Percentiles rank a stretch among this genome's conserved stretches.
These are phyloP conservation scores for Pyrocoelia pectoralis DNA, from an alignment of 2,888 invertebrate species.

Conservation along the genomic window DNA sequence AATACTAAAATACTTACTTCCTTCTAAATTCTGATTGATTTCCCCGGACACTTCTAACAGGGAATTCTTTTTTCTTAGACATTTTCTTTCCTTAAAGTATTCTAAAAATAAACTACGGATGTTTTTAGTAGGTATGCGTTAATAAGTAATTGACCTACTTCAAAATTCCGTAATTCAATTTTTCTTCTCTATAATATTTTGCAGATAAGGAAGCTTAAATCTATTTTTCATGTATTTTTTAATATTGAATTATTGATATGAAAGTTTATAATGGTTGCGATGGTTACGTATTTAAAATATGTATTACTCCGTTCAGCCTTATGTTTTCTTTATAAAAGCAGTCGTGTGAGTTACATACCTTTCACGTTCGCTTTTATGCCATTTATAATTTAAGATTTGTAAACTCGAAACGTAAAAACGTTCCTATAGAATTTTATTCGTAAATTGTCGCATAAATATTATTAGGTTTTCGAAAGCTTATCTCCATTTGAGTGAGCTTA, in stretches of 20 bases:
- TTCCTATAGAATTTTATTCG: background rate
- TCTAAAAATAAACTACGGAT: too few relatives aligned
- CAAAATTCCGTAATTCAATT: too few relatives aligned
- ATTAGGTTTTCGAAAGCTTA: background rate
- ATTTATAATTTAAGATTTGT: background rate
- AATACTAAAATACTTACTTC: too few relatives aligned
- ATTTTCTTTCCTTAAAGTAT: too few relatives aligned
- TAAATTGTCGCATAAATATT: background rate
- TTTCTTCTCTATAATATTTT: too few relatives aligned
- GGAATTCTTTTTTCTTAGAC: too few relatives aligned
- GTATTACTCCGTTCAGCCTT: background rate
- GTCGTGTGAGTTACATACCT: conserved; percentile 1
- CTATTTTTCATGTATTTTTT: background rate
- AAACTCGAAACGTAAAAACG: background rate
- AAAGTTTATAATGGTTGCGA: background rate
- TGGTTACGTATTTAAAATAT: background rate
- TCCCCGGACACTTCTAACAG: too few relatives aligned
- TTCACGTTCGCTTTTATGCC: background rate
- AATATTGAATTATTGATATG: background rate
- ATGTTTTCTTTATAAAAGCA: background rate
- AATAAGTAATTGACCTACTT: too few relatives aligned
- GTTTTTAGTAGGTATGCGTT: too few relatives aligned
- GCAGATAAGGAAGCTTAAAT: background rate
- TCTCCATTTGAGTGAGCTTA: background rate
- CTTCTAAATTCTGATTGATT: too few relatives aligned